These are phyloP conservation scores for Hormiphora californensis DNA, from an alignment of 37 sponge, comb jelly and placozoan genomes.

Conservation along the genomic window DNA sequence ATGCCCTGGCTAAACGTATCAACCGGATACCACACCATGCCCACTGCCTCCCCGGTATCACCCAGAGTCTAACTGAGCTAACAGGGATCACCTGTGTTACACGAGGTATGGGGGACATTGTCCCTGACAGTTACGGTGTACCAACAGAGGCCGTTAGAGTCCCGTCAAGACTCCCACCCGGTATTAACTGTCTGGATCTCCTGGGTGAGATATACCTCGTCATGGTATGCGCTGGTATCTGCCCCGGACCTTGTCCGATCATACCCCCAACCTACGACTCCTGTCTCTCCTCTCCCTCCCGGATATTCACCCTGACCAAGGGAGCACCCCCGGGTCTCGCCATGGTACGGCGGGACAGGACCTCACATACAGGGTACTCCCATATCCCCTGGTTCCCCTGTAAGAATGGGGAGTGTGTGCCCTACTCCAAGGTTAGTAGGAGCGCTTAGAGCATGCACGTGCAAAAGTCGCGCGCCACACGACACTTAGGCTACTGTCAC, in stretches of 20 bases:
- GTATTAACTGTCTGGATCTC: background rate
- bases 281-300: background rate
- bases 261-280: background rate
- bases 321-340: background rate
- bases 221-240: background rate
- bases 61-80: background rate
- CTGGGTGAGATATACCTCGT: background rate
- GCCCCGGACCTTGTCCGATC: background rate
- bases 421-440: too few species aligned
- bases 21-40: background rate
- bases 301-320: background rate
- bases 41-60: background rate
- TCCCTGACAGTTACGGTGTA: background rate
- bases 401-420: background rate
- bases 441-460: too few species aligned
- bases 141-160: background rate
- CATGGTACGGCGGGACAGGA: background rate
- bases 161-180: background rate
- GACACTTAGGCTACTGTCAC: too few species aligned
- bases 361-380: background rate
- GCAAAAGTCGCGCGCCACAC: too few species aligned
- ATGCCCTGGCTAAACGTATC: background rate
- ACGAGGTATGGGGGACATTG: background rate
- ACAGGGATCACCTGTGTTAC: background rate
- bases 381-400: background rate